Conservation (phyloP, 1,140 invertebrate genomes). For the Pantala flavescens region DNA sequence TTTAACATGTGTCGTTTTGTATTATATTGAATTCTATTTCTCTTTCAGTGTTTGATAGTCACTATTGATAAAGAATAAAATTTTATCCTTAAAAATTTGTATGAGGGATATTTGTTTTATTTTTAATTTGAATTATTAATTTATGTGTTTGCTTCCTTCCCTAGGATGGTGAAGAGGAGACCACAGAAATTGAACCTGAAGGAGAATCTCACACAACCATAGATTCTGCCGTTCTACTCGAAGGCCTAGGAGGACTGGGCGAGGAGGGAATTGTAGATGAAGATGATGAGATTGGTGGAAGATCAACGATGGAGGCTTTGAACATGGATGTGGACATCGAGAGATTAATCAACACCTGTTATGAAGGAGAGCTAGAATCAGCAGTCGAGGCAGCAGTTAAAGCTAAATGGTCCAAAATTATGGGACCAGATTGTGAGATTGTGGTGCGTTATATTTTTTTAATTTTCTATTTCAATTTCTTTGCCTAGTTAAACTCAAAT, state of each 20-base stretch:
- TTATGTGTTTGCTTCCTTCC: too few species aligned
- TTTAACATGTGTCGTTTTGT: too few species aligned
- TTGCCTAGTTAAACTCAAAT: not conserved
- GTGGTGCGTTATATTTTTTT: conserved; percentile 48
- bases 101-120: too few species aligned
- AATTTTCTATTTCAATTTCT: too few species aligned
- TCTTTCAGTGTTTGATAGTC: too few species aligned
- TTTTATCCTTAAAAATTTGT: too few species aligned
- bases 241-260: conserved; percentile 47
- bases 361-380: conserved; percentile 43
- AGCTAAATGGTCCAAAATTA: conserved; percentile 73
- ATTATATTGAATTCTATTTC: too few species aligned
- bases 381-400: conserved; percentile 68
- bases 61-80: too few species aligned
- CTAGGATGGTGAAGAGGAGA: conserved; percentile 40
- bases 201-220: conserved; percentile 52
- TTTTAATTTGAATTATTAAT: too few species aligned
- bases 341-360: conserved; percentile 46
- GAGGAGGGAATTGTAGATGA: conserved; percentile 50
- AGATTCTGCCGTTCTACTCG: conserved; percentile 43
- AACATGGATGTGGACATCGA: conserved; percentile 47
- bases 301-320: conserved; percentile 38
- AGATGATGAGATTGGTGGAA: conserved; percentile 51
- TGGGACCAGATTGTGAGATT: conserved; percentile 74
- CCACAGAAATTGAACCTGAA: conserved; percentile 55